Evolutionary conservation across 2,113 vertebrate species (phyloP).

Genomic region (Lichenostomus cassidix): DNA sequence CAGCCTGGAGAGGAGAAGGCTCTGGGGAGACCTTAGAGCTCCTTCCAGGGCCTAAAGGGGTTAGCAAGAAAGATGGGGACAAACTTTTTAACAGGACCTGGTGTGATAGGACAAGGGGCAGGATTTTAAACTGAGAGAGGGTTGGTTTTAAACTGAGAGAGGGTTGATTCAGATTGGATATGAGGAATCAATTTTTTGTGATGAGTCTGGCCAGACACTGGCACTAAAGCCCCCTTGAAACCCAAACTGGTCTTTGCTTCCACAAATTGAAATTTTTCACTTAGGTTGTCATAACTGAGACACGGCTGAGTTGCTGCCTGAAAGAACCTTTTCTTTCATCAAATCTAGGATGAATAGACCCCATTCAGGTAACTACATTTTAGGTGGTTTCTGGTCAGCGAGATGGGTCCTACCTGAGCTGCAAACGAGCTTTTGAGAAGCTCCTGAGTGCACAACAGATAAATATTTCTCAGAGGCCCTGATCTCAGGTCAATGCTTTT

Average conservation of each 20-base stretch:
- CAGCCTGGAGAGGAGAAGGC: not conserved
- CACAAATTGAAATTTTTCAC: not conserved
- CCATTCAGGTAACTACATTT: not conserved
- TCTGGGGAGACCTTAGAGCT: not conserved
- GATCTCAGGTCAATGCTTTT: not conserved
- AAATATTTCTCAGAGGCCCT: not conserved
- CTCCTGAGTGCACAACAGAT: not conserved
- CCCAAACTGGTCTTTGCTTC: not conserved
- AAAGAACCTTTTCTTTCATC: not conserved
- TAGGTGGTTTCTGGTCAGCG: rapidly evolving
- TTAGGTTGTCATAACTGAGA: not conserved
- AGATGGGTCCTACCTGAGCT: not conserved
- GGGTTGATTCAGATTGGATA: no score
- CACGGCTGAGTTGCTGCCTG: not conserved
- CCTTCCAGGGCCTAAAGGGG: not conserved
- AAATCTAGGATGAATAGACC: not conserved
- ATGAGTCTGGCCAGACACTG: not conserved
- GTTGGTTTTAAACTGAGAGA: not conserved
- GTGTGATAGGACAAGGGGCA: not conserved
- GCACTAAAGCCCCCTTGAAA: not conserved
- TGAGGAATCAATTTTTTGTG: not conserved
- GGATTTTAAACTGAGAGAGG: not conserved
- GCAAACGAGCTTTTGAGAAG: not conserved
- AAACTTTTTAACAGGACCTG: not conserved
- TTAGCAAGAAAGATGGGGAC: not conserved